These are phyloP conservation scores for Sylvia atricapilla DNA, from an alignment of 2,113 vertebrate genomes.

Conservation along the genomic window DNA sequence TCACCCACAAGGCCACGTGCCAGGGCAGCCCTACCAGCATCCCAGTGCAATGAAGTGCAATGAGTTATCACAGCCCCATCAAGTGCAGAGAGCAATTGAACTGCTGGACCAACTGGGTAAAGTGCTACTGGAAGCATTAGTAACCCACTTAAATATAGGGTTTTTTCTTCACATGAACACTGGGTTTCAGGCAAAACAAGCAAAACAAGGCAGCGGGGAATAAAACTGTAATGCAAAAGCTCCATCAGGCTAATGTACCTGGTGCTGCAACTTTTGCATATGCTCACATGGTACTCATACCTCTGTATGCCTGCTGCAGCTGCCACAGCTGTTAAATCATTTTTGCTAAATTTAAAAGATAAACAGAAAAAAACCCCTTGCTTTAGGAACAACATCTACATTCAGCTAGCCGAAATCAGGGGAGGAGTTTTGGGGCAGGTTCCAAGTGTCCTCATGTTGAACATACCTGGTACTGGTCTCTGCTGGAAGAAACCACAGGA, in stretches of 20 bases:
- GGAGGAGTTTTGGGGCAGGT: background rate
- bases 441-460: background rate
- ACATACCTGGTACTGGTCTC: background rate
- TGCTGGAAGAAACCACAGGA: background rate
- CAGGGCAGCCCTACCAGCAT: background rate
- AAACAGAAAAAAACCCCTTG: rapidly evolving
- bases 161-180: background rate
- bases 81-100: background rate
- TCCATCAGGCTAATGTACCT: background rate
- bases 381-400: background rate
- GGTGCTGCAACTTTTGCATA: background rate
- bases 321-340: background rate
- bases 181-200: background rate
- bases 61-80: background rate
- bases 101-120: background rate
- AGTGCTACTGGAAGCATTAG: background rate
- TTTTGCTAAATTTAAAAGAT: background rate
- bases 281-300: background rate
- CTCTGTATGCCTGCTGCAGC: background rate
- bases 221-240: background rate
- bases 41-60: background rate
- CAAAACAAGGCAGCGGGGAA: background rate
- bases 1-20: background rate
- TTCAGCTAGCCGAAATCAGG: background rate
- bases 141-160: background rate